Percentiles rank a stretch among this genome's conserved stretches.
Evolutionary conservation across 1,140 invertebrate species (phyloP).

Genomic region (Drosophila chauvacae): DNA sequence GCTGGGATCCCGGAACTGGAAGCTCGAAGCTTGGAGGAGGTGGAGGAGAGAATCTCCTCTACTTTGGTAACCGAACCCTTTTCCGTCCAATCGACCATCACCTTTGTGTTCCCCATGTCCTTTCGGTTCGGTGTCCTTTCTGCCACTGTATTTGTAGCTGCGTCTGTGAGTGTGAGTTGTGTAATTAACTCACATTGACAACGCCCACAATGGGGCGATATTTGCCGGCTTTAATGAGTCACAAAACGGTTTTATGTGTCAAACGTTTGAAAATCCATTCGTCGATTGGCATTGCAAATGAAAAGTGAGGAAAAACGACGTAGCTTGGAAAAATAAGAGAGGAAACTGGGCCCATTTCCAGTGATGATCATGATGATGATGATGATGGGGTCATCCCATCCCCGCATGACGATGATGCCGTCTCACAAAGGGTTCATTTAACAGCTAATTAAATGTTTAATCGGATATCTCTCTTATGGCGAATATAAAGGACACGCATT

Average conservation of each 20-base stretch:
- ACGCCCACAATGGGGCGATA: conserved; percentile 47
- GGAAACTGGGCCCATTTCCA: not conserved
- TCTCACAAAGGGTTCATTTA: conserved; percentile 62
- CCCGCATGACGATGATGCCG: not conserved
- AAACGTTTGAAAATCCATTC: conserved; percentile 76
- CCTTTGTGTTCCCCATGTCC: conserved; percentile 36
- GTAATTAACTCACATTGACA: conserved; percentile 65
- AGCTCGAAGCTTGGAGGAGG: conserved; percentile 1
- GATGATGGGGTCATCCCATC: conserved; percentile 6
- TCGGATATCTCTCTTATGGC: conserved; percentile 47
- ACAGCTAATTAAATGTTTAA: conserved; percentile 75
- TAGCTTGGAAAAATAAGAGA: conserved; percentile 3
- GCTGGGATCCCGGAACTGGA: conserved; percentile 1
- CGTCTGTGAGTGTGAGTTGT: conserved; percentile 26
- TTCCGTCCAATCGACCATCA: conserved; percentile 39
- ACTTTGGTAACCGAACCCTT: conserved; percentile 47
- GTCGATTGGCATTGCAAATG: conserved; percentile 35
- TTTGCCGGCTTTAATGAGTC: conserved; percentile 66
- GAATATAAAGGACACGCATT: conserved; percentile 32
- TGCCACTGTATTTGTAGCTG: not conserved
- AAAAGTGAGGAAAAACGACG: conserved; percentile 25
- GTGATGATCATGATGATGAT: conserved; percentile 15
- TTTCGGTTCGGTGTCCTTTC: conserved; percentile 21
- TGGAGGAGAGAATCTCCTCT: not conserved
- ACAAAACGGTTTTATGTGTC: conserved; percentile 79